Evolutionary conservation across 2,888 invertebrate species (phyloP), one percentile per base, ranked within the genome.

Genomic region (Xestobium rufovillosum): DNA sequence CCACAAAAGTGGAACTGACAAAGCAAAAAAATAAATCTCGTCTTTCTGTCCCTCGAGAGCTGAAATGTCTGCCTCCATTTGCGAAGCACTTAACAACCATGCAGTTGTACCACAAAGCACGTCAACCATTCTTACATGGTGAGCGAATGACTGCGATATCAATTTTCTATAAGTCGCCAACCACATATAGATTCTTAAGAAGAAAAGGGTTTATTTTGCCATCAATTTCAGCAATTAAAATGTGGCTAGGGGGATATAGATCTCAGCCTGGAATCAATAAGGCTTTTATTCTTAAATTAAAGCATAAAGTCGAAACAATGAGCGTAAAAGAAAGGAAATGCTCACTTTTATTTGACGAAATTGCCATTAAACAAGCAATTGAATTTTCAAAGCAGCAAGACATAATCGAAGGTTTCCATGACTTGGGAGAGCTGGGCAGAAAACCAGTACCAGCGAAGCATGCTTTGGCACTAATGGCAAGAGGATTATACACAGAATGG

Each of bases 331-430:
- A 42, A 32, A 45, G 39, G 34, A 12, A 34, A 23, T 50, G 46
- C 39, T 36, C 45, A 9, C 19, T 51, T 4, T 6, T 43, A 8
- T 48, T 48, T 30, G 51, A 50, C 35, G 48, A 51, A 44, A 45
- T 51, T 26, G 27, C 33, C 3, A 42, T 50, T 17, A 50, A 48
- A 35, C 34, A 34, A 26, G n/a, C 23, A 13, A 11, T 45, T 16
- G 39, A 44, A 23, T 45, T 36, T 25, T 32, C 38, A 13, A 15
- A 15, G 27, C 12, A 14, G 3, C 3, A 32, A 14, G 48, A 41
- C 31, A 13, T 26, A 3, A 36, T 46, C n/a, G 43, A 43, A 39
- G 46, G 42, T 4, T 42, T 10, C 26, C 30, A 41, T 34, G 34
- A 37, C 37, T 6, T 42, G 8, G 27, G 31, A n/a, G 14, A 36